Evolutionary conservation across 2,888 invertebrate genomes (phyloP).

Genomic region (Drosophila histrio): DNA sequence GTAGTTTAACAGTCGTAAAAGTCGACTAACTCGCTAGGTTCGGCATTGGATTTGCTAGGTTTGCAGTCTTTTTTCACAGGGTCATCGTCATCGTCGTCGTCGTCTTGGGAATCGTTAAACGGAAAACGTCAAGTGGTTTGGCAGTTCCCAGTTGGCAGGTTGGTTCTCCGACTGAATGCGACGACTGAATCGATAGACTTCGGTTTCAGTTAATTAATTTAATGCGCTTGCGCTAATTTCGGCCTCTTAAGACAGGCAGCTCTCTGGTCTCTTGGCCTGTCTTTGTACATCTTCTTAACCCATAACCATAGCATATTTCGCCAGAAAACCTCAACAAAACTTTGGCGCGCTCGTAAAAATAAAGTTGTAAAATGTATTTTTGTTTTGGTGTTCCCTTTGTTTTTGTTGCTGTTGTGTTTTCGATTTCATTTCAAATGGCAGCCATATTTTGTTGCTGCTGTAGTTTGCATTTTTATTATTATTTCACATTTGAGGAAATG

Average conservation of each 20-base stretch:
- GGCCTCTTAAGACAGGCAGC: slow-evolving; percentile 63
- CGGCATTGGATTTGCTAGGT: slow-evolving; percentile 21
- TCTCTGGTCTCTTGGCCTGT: slow-evolving; percentile 6
- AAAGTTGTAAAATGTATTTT: slow-evolving; percentile 76
- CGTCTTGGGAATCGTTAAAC: slow-evolving; percentile 33
- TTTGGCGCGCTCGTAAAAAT: slow-evolving; percentile 73
- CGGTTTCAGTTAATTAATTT: slow-evolving; percentile 79
- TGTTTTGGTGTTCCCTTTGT: slow-evolving; percentile 27
- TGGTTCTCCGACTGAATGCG: slow-evolving; percentile 4
- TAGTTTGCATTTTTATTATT: slow-evolving; percentile 52
- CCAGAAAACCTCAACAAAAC: slow-evolving; percentile 55
- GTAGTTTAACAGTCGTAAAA: slow-evolving; percentile 53
- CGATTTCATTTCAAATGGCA: slow-evolving; percentile 74
- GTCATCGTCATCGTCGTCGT: slow-evolving; percentile 1
- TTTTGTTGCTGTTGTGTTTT: slow-evolving; percentile 52
- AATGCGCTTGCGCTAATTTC: slow-evolving; percentile 69
- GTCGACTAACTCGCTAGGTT: slow-evolving; percentile 25
- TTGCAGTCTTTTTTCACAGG: slow-evolving; percentile 22
- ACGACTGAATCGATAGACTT: slow-evolving; percentile 70
- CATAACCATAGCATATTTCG: slow-evolving; percentile 42
- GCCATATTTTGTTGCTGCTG: slow-evolving; percentile 51
- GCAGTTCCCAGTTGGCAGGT: slow-evolving; percentile 23
- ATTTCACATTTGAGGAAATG: slow-evolving; percentile 51
- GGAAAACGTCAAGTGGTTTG: slow-evolving; percentile 37
- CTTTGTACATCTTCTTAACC: slow-evolving; percentile 20